Evolutionary conservation across 2,888 invertebrate species (phyloP), one percentile per base, ranked within the genome.

Genomic region (Eledona agricola): DNA sequence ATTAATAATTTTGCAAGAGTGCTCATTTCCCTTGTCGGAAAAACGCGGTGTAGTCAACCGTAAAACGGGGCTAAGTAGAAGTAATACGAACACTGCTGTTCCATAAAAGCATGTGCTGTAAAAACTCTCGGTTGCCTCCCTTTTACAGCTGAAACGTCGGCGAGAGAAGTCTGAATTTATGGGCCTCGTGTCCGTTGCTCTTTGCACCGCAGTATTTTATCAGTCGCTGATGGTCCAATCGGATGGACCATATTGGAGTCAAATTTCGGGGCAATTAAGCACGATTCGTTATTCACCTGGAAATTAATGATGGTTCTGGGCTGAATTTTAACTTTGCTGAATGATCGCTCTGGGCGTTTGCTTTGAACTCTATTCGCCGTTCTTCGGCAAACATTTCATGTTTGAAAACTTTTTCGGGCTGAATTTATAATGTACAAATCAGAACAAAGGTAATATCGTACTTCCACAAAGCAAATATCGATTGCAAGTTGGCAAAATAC

Each of bases 11-110:
- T 15, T 12, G 10, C 16, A 9, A 12, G 23, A 25, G 25, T 40
- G 15, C 15, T 42, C 11, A 2, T 7, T n/a, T 49, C 31, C 15
- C 45, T 46, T 53, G 56, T 38, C 38, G 51, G 55, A 57, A 32
- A 58, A 43, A 23, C 37, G 35, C 38, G 40, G 51, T 29, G 51
- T 50, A 56, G 58, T 55, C 57, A 58, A 59, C 51, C 62, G 60
- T 64, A 60, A 65, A 65, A 66, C 59, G 49, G 60, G 57, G 57
- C 61, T 64, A 63, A 66, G 63, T 64, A 66, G 60, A 63, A 58
- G 60, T 65, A 65, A 63, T 63, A 61, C 62, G 57, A 54, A 60
- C 59, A 58, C 54, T 50, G 58, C 52, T 53, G 55, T 49, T 51
- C 60, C 55, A 60, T 63, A 62, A 61, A 43, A 64, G 62, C 49